Evolutionary conservation across 53 echinoderm and acorn worm genomes (phyloP), one percentile per base, ranked within the genome.

Genomic region (Arbacia lixula): DNA sequence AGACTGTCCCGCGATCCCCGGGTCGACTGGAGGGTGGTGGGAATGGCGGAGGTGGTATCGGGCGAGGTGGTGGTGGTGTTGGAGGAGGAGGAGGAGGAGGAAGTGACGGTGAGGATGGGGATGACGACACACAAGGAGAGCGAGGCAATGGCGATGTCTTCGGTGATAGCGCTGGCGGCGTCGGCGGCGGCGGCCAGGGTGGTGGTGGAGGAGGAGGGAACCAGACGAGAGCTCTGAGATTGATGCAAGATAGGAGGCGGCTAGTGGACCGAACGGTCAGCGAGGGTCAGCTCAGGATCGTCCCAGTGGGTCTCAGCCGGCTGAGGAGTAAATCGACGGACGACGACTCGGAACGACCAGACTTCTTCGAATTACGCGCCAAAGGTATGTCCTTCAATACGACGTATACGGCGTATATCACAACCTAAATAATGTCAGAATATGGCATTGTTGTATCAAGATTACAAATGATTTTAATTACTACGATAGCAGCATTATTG

Each of bases 211-310:
- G 90, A 89, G 43, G 92, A 74, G 22, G 90, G 67, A 53, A 80
- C 56, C 92, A 84, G 19, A 84, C 41, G 40, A 72, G 74, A 49
- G 83, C 92, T 12, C 83, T 78, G 61, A 83, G 86, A 24, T 69
- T 92, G 24, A 52, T 88, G 33, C 90, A 90, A 4, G 95, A 95
- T 46, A 62, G 95, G 32, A 83, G 90, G 19, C 76, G 95, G 17
- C 77, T 92, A 39, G 95, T 95, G 4, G 95, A 91, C 20, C 90
- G 95, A 36, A 95, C 95, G 14, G 95, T 88, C 14, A 95, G 95
- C 63, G 95, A 95, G 54, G 88, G 95, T 34, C 95, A 95, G 79
- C 89, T 94, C 40, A 74, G 85, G 34, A 86, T 90, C 26, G 89
- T 89, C 12, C 87, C 91, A 12, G 77, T 87, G 2, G 85, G 85